Conservation (phyloP, 1,140 invertebrate genomes). For the Plectus sambesii region DNA sequence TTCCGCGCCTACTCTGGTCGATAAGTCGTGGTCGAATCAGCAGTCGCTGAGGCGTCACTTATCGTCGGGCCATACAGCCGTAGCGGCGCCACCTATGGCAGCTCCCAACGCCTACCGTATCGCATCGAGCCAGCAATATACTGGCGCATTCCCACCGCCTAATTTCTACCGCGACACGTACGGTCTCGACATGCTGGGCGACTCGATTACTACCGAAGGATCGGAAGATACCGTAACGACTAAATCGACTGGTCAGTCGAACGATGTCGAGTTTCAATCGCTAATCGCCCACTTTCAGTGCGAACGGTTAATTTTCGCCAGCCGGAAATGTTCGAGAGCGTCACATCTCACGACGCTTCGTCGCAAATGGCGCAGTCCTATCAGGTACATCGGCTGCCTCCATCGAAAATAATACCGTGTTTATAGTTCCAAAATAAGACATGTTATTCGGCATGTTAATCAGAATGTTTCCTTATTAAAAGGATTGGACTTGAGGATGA, state of each 20-base stretch:
- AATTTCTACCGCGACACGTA: slow-evolving; percentile 43
- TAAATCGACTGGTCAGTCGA: slow-evolving; percentile 36
- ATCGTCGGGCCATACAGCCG: too few species aligned
- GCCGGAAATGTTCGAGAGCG: slow-evolving; percentile 22
- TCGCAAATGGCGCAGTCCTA: slow-evolving; percentile 29
- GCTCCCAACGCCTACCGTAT: too few species aligned
- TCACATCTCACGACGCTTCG: slow-evolving; percentile 17
- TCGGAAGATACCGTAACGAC: slow-evolving; percentile 35
- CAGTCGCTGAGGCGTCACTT: too few species aligned
- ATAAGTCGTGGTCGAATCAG: too few species aligned
- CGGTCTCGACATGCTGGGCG: slow-evolving; percentile 27
- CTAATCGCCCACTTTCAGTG: slow-evolving; percentile 16
- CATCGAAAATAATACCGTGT: too few species aligned
- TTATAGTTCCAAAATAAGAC: too few species aligned
- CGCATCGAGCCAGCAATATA: slow-evolving; percentile 20
- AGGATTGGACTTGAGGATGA: too few species aligned
- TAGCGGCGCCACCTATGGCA: too few species aligned
- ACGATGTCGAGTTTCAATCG: neutral
- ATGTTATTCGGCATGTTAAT: too few species aligned
- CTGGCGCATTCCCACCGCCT: slow-evolving; percentile 37
- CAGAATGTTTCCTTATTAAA: too few species aligned
- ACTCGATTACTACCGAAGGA: slow-evolving; percentile 29
- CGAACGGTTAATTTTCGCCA: slow-evolving; percentile 25
- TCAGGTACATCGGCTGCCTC: too few species aligned
- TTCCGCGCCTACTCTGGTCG: too few species aligned